A percentile compares a stretch with the other conserved stretches of the same genome.
These are phyloP conservation scores for Phaenicophaeus curvirostris DNA, from an alignment of 2,797 vertebrate genomes.

Conservation along the genomic window DNA sequence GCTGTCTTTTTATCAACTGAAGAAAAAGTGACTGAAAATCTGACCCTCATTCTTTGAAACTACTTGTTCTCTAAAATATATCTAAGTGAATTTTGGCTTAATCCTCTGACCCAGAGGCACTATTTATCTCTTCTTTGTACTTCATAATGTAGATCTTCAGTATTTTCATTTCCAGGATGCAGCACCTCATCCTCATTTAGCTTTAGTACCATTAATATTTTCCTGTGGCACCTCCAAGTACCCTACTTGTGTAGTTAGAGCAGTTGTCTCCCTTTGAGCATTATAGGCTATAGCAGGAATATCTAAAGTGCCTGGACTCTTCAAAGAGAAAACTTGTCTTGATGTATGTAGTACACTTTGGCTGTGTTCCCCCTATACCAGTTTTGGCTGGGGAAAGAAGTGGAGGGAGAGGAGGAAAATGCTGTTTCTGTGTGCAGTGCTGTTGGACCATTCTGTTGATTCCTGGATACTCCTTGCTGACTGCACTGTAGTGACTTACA, in stretches of 20 bases:
- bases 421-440: accelerated
- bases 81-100: neutral
- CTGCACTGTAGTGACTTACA: accelerated
- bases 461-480: neutral
- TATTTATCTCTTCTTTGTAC: neutral
- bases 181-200: neutral
- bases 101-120: neutral
- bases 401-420: accelerated
- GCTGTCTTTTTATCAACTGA: neutral
- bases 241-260: accelerated
- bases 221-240: neutral
- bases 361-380: accelerated
- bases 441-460: neutral
- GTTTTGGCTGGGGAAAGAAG: neutral
- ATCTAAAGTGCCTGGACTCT: neutral
- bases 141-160: neutral
- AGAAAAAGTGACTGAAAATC: neutral
- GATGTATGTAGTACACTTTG: accelerated
- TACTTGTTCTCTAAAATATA: neutral
- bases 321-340: neutral
- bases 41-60: neutral
- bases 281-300: neutral
- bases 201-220: neutral
- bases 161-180: neutral
- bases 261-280: neutral